A percentile compares a stretch with the other conserved stretches of the same genome.
Conservation (phyloP, 2,797 vertebrate species). For the Mus caroli region DNA sequence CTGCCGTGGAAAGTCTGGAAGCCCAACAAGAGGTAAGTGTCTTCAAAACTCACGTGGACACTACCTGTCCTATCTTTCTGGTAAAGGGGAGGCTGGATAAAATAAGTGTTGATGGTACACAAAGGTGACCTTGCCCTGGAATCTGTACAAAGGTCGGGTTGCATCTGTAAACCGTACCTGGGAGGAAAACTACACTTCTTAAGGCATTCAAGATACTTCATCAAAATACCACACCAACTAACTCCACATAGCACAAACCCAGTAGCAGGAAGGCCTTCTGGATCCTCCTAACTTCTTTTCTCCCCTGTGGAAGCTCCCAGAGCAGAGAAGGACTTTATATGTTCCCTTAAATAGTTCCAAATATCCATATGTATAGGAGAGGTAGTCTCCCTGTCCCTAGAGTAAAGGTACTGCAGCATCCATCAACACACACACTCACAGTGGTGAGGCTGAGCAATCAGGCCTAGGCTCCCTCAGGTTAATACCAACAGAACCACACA, state of each 20-base stretch:
- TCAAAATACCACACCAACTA: not conserved
- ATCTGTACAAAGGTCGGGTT: not conserved
- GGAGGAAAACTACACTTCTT: not conserved
- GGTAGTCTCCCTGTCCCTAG: no score
- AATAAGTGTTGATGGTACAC: not conserved
- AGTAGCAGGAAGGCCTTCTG: not conserved
- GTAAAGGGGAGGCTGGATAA: not conserved
- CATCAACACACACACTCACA: not conserved
- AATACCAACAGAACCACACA: not conserved
- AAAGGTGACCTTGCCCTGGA: not conserved
- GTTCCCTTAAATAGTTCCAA: not conserved
- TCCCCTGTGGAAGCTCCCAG: not conserved
- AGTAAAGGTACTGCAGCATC: not conserved
- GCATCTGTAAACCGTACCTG: not conserved
- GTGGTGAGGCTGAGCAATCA: not conserved
- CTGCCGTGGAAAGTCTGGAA: not conserved
- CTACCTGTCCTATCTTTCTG: not conserved
- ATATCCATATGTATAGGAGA: not conserved
- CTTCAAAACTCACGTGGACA: not conserved
- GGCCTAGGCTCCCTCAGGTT: not conserved
- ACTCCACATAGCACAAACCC: not conserved
- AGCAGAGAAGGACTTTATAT: not conserved
- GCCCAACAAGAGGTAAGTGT: not conserved
- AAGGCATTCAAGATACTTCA: not conserved
- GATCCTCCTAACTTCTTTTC: not conserved